phyloP scores from a whole-genome alignment of 2,113 vertebrate species.

The Paramisgurnus dabryanus region DNA sequence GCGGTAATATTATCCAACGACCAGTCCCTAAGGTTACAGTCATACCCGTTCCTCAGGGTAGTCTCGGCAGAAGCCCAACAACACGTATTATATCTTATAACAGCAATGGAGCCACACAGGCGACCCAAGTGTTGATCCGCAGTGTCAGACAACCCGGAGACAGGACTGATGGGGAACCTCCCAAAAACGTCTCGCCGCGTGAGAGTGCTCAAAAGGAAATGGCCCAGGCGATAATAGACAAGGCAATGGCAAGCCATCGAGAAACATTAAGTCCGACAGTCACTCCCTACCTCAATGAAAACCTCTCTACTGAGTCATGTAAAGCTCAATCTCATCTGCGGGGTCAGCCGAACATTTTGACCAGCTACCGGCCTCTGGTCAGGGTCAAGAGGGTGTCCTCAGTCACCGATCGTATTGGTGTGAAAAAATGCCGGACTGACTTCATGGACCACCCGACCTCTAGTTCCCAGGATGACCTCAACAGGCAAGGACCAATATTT shows the following conservation, averaged over 20 bases:
- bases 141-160: background rate
- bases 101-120: conserved; percentile 46
- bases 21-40: conserved; percentile 63
- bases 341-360: conserved; percentile 38
- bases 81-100: conserved; percentile 50
- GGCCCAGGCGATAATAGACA: conserved; percentile 67
- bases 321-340: background rate
- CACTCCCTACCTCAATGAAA: conserved; percentile 50
- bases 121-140: conserved; percentile 47
- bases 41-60: conserved; percentile 35
- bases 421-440: conserved; percentile 75
- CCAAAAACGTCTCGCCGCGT: conserved; percentile 26
- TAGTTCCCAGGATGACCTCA: conserved; percentile 52
- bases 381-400: conserved; percentile 70
- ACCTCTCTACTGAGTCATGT: conserved; percentile 21
- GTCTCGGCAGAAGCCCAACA: conserved; percentile 3
- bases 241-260: conserved; percentile 63
- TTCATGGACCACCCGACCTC: conserved; percentile 50
- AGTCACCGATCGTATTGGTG: conserved; percentile 56
- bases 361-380: conserved; percentile 61
- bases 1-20: conserved; percentile 57
- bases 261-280: conserved; percentile 39
- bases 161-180: conserved; percentile 31
- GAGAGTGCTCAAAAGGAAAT: conserved; percentile 35
- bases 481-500: conserved; percentile 54